Evolutionary conservation across 2,797 vertebrate species (phyloP).

Genomic region (Tiaroga cobitis): DNA sequence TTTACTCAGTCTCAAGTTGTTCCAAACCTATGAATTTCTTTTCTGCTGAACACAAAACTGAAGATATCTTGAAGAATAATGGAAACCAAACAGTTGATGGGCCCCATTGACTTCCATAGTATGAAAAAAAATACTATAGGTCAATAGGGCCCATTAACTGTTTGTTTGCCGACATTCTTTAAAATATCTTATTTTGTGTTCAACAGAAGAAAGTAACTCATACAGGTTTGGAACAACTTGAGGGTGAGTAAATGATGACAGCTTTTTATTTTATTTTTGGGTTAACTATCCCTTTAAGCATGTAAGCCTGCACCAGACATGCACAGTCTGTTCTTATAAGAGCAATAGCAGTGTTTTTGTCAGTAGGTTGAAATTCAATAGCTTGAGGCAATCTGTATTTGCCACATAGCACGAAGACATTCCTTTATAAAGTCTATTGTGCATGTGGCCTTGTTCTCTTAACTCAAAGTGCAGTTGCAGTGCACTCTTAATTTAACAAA

Average conservation of each 20-base stretch:
- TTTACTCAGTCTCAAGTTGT: not conserved
- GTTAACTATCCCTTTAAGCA: not conserved
- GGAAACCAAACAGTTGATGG: not conserved
- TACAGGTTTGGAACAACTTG: not conserved
- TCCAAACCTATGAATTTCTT: not conserved
- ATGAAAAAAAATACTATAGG: too few relatives aligned
- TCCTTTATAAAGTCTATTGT: conserved; percentile 58
- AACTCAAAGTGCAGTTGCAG: conserved; percentile 30
- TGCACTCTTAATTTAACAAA: conserved; percentile 39
- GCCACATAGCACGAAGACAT: conserved; percentile 35
- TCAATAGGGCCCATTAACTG: not conserved
- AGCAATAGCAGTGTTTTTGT: conserved; percentile 29
- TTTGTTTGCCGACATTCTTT: not conserved
- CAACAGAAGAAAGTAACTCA: not conserved
- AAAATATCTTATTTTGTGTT: not conserved
- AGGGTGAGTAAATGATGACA: not conserved
- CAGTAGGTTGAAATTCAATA: conserved; percentile 42
- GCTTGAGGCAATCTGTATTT: conserved; percentile 37
- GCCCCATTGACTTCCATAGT: not conserved
- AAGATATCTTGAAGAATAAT: not conserved
- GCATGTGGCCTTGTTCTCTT: conserved; percentile 59
- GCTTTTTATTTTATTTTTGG: not conserved
- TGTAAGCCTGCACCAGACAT: conserved; percentile 29
- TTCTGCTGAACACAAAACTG: not conserved
- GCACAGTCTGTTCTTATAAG: conserved; percentile 32